Base-by-base conservation (phyloP, 2,888 invertebrate genomes). In the Lamellibrachia satsuma region DNA sequence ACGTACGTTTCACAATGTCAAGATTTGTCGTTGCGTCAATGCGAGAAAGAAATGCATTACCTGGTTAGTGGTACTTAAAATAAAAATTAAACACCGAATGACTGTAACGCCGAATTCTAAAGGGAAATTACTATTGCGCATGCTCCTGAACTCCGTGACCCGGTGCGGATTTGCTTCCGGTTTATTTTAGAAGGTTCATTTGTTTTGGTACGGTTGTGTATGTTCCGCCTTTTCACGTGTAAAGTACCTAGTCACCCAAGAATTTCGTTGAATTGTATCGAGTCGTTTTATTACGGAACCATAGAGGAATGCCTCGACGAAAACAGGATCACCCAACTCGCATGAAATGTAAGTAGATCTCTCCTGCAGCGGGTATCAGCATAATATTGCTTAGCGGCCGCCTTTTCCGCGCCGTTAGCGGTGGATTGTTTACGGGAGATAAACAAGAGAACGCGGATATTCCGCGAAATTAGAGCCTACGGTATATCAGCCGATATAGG, bases 311-410 rank as follows among this genome's bases (percentile, higher is more conserved):
- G 95, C 95, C 95, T 94, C 95, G 95, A 94, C 94, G 95, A 93
- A 96, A 96, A 94, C 96, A 96, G 97, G 97, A 95, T 97, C 98
- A 94, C 98, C 98, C 96, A 60, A 95, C 95, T 93, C 94, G 96
- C 93, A 94, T 95, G 92, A 94, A 95, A 94, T 95, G 95, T 95
- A 95, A 95, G 95, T 95, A 94, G 75, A 75, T 75, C 75, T 75
- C n/a, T 75, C 75, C 75, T 75, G 75, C 75, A 22, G 75, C 75
- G 75, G 15, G 75, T 75, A 75, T 75, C 75, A 75, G 75, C 75
- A 75, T 75, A 75, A 75, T 75, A 75, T 75, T 75, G 75, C 75
- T 75, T 75, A 75, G 75, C 75, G 75, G 75, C 75, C 75, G 75
- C 75, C 75, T 75, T 75, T 75, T 75, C 75, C 75, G 75, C 55